Conservation (phyloP, 2,888 invertebrate genomes). For the Epinotia brunnichana region DNA sequence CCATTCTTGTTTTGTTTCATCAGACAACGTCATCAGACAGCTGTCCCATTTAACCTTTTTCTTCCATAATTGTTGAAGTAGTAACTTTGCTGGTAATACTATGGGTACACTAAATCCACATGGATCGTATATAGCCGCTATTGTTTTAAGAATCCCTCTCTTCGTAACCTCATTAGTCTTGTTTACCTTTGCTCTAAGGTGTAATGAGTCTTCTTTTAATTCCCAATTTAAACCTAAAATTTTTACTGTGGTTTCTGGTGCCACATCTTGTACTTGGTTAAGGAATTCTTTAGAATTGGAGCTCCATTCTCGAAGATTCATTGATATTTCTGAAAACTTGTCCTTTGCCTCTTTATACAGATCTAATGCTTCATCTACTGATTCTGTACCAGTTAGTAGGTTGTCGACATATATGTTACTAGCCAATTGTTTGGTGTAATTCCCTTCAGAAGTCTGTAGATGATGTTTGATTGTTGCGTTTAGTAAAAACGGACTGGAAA, state of each 20-base stretch:
- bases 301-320: background rate
- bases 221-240: background rate
- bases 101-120: background rate
- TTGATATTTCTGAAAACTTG: background rate
- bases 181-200: background rate
- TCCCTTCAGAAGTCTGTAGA: background rate
- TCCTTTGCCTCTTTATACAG: constrained; percentile 1
- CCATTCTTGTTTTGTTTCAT: background rate
- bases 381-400: background rate
- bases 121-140: background rate
- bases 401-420: background rate
- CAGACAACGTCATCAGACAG: background rate
- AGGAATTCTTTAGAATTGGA: background rate
- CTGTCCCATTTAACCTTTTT: background rate
- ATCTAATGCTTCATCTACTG: constrained; percentile 14
- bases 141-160: background rate
- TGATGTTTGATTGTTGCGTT: background rate
- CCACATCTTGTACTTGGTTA: background rate
- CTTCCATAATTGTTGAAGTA: background rate
- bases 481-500: constrained; percentile 36
- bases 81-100: background rate
- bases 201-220: background rate
- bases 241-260: background rate
- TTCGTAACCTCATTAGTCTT: background rate
- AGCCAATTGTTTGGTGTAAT: background rate